These are phyloP conservation scores for Pangasius krempfi DNA, from an alignment of 2,797 vertebrate genomes.

Conservation along the genomic window DNA sequence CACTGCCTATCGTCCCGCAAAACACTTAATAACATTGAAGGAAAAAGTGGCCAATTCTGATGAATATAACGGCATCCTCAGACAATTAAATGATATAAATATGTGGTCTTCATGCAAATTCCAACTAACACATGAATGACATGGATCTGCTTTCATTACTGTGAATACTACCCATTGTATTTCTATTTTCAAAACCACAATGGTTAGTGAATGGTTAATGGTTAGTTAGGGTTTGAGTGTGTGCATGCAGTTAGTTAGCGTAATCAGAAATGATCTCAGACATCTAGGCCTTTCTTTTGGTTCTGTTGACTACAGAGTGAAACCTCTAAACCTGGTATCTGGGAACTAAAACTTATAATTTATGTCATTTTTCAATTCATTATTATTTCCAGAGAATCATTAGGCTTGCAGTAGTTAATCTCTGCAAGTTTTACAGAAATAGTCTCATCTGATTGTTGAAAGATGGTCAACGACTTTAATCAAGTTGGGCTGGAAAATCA, in stretches of 20 bases:
- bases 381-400: not conserved
- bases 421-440: too few species aligned
- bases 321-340: not conserved
- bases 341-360: too few species aligned
- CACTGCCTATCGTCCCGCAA: not conserved
- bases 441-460: not conserved
- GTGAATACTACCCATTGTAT: not conserved
- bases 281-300: not conserved
- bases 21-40: not conserved
- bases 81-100: not conserved
- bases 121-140: not conserved
- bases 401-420: not conserved
- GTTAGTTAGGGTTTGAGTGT: not conserved
- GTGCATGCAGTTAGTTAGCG: not conserved
- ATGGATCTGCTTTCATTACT: not conserved
- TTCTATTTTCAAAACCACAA: not conserved
- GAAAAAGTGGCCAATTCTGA: not conserved
- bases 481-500: too few species aligned
- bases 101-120: not conserved
- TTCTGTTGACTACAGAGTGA: not conserved
- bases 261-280: not conserved
- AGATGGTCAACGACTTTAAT: not conserved
- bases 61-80: not conserved
- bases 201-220: not conserved
- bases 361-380: too few species aligned